Evolutionary conservation across 2,797 vertebrate genomes (phyloP).

Genomic region (Anguilla megastoma): DNA sequence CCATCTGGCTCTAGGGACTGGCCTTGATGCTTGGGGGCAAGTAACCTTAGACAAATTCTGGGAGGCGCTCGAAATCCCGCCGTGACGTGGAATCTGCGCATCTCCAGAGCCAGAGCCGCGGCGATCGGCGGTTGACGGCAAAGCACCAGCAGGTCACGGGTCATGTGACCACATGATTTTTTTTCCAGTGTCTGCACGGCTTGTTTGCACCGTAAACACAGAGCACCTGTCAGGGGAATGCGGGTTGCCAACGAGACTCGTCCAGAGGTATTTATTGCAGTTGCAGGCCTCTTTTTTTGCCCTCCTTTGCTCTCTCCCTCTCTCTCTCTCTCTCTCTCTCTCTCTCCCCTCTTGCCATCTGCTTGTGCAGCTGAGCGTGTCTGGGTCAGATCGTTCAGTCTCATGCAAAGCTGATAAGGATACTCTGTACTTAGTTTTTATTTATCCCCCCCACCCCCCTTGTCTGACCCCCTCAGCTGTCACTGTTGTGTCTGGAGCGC

Average conservation of each 20-base stretch:
- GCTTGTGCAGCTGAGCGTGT: slow-evolving; percentile 76
- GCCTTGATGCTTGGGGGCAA: slow-evolving; percentile 62
- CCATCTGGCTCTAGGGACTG: slow-evolving; percentile 61
- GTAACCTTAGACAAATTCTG: slow-evolving; percentile 75
- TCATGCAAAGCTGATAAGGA: slow-evolving; percentile 73
- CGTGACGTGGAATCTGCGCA: slow-evolving; percentile 65
- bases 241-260: slow-evolving; percentile 76
- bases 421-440: slow-evolving; percentile 79
- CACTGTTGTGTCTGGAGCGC: slow-evolving; percentile 94
- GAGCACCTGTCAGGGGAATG: slow-evolving; percentile 88
- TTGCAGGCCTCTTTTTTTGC: slow-evolving; percentile 66
- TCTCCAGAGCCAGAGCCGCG: slow-evolving; percentile 48
- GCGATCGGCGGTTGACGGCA: no score
- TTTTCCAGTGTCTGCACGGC: slow-evolving; percentile 66
- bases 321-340: slow-evolving; percentile 49
- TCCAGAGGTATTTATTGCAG: slow-evolving; percentile 78
- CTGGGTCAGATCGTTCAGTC: slow-evolving; percentile 45
- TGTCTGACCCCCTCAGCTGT: slow-evolving; percentile 78
- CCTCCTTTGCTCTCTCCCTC: slow-evolving; percentile 43
- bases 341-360: slow-evolving; percentile 78
- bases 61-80: slow-evolving; percentile 61
- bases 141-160: slow-evolving; percentile 70
- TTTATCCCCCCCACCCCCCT: slow-evolving; percentile 74
- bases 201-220: slow-evolving; percentile 89
- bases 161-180: slow-evolving; percentile 68